Conservation (phyloP, 2,113 vertebrate genomes). For the Platysteira castanea region DNA sequence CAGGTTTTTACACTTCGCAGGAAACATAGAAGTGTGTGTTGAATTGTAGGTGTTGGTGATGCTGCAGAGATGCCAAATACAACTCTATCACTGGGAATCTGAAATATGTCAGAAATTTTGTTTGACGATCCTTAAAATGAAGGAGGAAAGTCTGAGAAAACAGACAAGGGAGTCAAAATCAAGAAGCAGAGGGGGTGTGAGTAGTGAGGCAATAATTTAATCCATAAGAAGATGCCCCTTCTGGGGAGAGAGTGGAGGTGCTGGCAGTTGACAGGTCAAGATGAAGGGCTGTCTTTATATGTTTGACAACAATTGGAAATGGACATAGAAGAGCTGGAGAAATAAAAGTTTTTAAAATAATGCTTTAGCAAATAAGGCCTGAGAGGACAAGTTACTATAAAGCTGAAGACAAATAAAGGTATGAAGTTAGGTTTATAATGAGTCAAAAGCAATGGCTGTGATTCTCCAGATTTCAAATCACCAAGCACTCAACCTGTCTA, state of each 20-base stretch:
- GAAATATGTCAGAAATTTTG: constrained; percentile 13
- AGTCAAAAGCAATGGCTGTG: neutral
- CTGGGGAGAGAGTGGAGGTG: neutral
- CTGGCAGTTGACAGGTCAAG: neutral
- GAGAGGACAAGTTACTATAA: neutral
- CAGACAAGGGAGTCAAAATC: neutral
- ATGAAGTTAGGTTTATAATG: neutral
- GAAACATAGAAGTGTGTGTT: neutral
- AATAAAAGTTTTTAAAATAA: neutral
- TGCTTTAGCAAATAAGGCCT: neutral
- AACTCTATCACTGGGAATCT: neutral
- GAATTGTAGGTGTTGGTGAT: neutral
- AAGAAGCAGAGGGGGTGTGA: neutral
- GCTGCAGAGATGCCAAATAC: neutral
- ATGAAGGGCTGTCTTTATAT: neutral
- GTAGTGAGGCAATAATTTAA: neutral
- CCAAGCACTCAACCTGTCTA: neutral
- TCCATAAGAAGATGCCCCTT: neutral
- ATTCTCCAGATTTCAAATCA: neutral
- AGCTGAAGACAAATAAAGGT: neutral
- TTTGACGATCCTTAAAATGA: neutral
- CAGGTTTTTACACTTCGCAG: neutral
- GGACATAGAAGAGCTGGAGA: neutral
- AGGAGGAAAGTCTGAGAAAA: neutral
- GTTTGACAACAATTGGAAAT: neutral